Base-by-base conservation (phyloP, 2,797 vertebrate species). In the Molossus alvarezi region DNA sequence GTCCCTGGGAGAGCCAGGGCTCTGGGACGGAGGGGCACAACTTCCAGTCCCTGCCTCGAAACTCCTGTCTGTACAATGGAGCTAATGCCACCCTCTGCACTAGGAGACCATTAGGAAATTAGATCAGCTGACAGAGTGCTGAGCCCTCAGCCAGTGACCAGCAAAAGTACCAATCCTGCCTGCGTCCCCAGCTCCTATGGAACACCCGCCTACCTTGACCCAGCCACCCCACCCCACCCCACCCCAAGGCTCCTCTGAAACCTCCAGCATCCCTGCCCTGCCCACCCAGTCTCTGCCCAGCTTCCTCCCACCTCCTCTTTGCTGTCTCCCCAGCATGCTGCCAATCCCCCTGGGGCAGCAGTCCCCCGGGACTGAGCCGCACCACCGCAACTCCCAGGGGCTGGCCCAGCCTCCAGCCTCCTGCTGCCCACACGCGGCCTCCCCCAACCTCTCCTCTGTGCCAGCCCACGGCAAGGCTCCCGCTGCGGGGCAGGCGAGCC, bases 31-130 rank as follows among this genome's bases (percentile, higher is more conserved):
- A 93, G 48, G 55, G 2, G 1, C 29, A 37, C 37, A 41, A 45
- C 10, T 33, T 57, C 41, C 9, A 10, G 48, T 48, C 45, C 55
- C 27, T 76, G 73, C 92, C 96, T 93, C 90, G 27, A 51, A 5
- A 6, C 29, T 69, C 62, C 81, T 3, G 9, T 88, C 93, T 67
- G 17, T 29, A 60, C 62, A 60, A 58, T 12, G 12, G 64, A 94
- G 62, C 71, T 53, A 33, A 57, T 12, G 58, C 82, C 29, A 27
- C 60, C 20, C 67, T 73, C 75, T 62, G 62, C 67, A 37, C 72
- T 37, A 84, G 89, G 48, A 88, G 76, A 27, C 92, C 94, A 90
- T 92, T 95, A 88, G 92, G 85, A 97, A 94, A 97, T 93, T 88
- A 96, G 90, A 95, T 93, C 79, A 93, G 86, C 71, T 83, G 86